Evolutionary conservation across 2,113 vertebrate species (phyloP).

Genomic region (Dinomys branickii): DNA sequence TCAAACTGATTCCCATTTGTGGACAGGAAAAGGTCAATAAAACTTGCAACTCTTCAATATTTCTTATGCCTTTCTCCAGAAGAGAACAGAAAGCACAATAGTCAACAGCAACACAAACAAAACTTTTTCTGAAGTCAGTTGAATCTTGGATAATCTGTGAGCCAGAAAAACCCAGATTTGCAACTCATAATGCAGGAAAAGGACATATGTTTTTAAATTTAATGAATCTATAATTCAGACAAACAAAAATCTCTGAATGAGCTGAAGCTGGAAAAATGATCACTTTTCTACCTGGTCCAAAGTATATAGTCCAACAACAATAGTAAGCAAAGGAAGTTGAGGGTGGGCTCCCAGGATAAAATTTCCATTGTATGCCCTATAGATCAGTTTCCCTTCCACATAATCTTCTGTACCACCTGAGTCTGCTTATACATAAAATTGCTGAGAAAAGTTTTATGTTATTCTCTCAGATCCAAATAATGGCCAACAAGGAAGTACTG

Average conservation of each 20-base stretch:
- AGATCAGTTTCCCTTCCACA: neutral
- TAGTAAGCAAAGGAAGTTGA: neutral
- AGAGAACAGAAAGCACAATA: neutral
- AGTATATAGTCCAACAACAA: neutral
- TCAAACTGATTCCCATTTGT: neutral
- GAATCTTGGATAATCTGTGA: neutral
- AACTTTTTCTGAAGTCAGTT: neutral
- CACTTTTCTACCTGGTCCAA: neutral
- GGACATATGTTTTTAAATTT: neutral
- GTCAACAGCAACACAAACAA: neutral
- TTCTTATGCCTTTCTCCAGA: neutral
- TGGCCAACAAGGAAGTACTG: neutral
- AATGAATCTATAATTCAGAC: neutral
- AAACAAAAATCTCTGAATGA: neutral
- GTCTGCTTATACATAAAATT: neutral
- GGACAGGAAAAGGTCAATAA: neutral
- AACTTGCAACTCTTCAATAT: neutral
- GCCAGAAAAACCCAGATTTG: neutral
- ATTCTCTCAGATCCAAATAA: neutral
- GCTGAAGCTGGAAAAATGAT: neutral
- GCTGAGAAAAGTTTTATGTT: neutral
- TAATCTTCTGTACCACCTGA: neutral
- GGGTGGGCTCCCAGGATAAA: neutral
- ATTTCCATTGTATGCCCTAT: neutral
- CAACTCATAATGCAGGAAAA: neutral